Evolutionary conservation across 2,113 vertebrate genomes (phyloP), one percentile per base, ranked within the genome.

Genomic region (Amia ocellicauda): DNA sequence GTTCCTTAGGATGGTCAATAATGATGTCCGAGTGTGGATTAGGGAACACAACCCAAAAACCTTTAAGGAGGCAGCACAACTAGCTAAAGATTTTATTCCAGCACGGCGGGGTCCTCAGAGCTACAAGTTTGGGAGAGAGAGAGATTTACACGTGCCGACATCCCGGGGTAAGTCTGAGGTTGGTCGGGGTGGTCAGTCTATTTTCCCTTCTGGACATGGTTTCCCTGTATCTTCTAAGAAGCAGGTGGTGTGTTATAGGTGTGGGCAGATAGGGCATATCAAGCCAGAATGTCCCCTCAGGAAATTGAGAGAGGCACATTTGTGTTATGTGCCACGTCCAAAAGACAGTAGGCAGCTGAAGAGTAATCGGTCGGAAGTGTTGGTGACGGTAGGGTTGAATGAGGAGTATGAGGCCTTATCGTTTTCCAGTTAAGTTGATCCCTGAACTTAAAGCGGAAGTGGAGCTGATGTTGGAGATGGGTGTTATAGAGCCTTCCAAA

Each of bases 1-100:
- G 63, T 64, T 45, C 40, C 23, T 64, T 22, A 3, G 5, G 13
- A 58, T 58, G 17, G 17, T 66, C 1, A 58, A 58, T 24, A 10
- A 9, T 0, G 47, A 62, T 7, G 14, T 65, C 1, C 23, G 20
- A 11, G 26, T 14, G 14, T 65, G 63, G 52, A 27, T 65, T 14
- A 23, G 14, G 24, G 36, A 65, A 27, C 42, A 62, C 16, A 23
- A 43, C 10, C 36, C 58, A 3, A 5, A 2, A 13, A 3, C 47
- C 1, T 31, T 50, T 1, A 22, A 8, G 7, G 19, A 53, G 20
- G 49, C 51, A 7, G 45, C 43, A 3, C 10, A 13, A n/a, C n/a
- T 0, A 47, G 49, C 26, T 9, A 20, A 63, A 17, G 17, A 5
- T 29, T 4, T 17, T 17, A 1, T 8, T 2, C 0, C 54, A 28